Conservation (phyloP, 1,140 invertebrate genomes). For the Holotrichia oblita region DNA sequence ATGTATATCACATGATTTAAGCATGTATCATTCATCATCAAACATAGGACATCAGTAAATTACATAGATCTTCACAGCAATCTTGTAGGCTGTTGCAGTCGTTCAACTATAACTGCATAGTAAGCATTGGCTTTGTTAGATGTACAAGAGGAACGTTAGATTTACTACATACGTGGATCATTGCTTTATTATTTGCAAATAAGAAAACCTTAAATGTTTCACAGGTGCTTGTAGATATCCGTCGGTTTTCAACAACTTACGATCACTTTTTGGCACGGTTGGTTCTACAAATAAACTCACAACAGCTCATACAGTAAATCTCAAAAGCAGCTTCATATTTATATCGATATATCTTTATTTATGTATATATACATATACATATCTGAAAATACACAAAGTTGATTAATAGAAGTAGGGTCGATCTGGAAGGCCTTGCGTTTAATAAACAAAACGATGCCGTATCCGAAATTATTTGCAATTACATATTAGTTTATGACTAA, state of each 20-base stretch:
- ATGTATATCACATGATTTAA: no score
- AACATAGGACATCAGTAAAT: no score
- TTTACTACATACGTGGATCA: no score
- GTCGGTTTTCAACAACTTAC: conserved; percentile 13
- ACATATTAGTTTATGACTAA: conserved; percentile 21
- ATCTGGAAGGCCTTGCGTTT: conserved; percentile 1
- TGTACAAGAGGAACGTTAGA: no score
- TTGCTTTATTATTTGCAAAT: no score
- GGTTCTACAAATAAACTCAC: not conserved
- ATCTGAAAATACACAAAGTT: conserved; percentile 25
- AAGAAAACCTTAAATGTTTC: no score
- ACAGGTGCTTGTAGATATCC: not conserved
- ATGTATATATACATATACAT: not conserved
- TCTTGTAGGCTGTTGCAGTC: no score
- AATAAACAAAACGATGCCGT: not conserved
- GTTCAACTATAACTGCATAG: no score
- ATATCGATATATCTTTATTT: conserved; percentile 13
- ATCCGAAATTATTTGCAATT: conserved; percentile 1
- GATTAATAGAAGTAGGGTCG: not conserved
- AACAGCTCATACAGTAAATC: not conserved
- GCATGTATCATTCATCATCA: no score
- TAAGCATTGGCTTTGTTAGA: no score
- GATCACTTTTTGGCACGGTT: conserved; percentile 23
- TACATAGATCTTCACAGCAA: no score
- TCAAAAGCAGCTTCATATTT: conserved; percentile 20